Percentiles rank a stretch among this genome's conserved stretches.
Conservation (phyloP, 1,140 invertebrate genomes). For the Carposina sasakii region DNA sequence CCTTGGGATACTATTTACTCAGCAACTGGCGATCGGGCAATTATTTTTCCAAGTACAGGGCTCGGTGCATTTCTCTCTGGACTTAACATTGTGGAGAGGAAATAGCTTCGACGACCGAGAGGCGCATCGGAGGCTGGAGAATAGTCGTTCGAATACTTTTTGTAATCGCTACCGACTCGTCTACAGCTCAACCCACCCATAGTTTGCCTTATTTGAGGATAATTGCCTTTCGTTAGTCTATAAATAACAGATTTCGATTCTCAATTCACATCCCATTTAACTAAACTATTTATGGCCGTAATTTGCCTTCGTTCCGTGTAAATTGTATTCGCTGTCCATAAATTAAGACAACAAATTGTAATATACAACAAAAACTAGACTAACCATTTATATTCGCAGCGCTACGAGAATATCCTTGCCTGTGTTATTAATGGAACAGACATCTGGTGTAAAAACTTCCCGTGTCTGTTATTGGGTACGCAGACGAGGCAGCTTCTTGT, state of each 20-base stretch:
- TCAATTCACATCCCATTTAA: too few relatives aligned
- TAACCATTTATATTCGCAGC: conserved; percentile 33
- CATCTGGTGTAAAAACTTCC: conserved; percentile 21
- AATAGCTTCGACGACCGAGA: conserved; percentile 17
- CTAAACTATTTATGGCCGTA: too few relatives aligned
- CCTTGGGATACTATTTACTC: conserved; percentile 21
- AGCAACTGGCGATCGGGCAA: conserved; percentile 24
- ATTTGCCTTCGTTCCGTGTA: too few relatives aligned
- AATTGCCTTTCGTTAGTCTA: too few relatives aligned
- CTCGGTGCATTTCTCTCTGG: conserved; percentile 23
- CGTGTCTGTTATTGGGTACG: conserved; percentile 21
- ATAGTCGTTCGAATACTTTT: conserved; percentile 43
- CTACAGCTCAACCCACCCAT: conserved; percentile 18
- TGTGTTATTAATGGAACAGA: conserved; percentile 39
- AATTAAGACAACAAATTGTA: too few relatives aligned
- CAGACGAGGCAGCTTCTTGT: conserved; percentile 20
- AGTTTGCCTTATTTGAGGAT: conserved; percentile 39
- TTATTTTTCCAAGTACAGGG: conserved; percentile 30
- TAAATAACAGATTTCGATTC: too few relatives aligned
- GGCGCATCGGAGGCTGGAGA: conserved; percentile 30
- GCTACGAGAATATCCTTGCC: conserved; percentile 26
- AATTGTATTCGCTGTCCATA: too few relatives aligned
- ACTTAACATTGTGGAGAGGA: conserved; percentile 16
- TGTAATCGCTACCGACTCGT: too few relatives aligned
- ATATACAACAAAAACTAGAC: conserved; percentile 34